phyloP scores from a whole-genome alignment of 2,888 invertebrate species.

The Philhelius pedissequus region DNA sequence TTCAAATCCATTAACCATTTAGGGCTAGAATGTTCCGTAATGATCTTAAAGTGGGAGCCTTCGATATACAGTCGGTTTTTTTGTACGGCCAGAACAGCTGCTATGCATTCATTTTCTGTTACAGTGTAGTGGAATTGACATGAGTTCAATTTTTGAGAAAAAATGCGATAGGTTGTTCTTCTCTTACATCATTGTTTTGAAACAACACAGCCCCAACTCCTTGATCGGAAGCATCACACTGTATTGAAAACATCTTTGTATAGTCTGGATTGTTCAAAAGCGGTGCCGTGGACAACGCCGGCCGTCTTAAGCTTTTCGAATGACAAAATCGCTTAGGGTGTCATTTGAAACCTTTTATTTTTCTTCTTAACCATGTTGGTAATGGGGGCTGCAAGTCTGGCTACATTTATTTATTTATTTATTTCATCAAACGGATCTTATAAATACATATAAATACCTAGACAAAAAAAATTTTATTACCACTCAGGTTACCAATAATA shows the following conservation, averaged over 20 bases:
- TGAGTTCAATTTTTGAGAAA: constrained; percentile 33
- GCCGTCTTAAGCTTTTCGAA: constrained; percentile 20
- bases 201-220: constrained; percentile 36
- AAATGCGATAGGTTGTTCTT: constrained; percentile 40
- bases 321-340: not conserved
- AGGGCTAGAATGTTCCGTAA: constrained; percentile 70
- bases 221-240: too few relatives aligned
- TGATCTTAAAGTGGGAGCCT: constrained; percentile 25
- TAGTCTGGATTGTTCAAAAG: constrained; percentile 17
- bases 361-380: too few relatives aligned
- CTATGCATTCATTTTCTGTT: not conserved
- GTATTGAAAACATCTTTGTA: too few relatives aligned
- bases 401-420: too few relatives aligned
- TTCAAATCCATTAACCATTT: constrained; percentile 70
- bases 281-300: constrained; percentile 20
- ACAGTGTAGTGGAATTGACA: constrained; percentile 40
- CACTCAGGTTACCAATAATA: too few relatives aligned
- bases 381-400: too few relatives aligned
- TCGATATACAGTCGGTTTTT: constrained; percentile 49
- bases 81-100: constrained; percentile 19
- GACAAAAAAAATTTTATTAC: too few relatives aligned
- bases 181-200: constrained; percentile 12
- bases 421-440: too few relatives aligned
- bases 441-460: too few relatives aligned
- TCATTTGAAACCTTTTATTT: not conserved